phyloP scores from a whole-genome alignment of 2,888 invertebrate genomes.

The Therioaphis trifolii region DNA sequence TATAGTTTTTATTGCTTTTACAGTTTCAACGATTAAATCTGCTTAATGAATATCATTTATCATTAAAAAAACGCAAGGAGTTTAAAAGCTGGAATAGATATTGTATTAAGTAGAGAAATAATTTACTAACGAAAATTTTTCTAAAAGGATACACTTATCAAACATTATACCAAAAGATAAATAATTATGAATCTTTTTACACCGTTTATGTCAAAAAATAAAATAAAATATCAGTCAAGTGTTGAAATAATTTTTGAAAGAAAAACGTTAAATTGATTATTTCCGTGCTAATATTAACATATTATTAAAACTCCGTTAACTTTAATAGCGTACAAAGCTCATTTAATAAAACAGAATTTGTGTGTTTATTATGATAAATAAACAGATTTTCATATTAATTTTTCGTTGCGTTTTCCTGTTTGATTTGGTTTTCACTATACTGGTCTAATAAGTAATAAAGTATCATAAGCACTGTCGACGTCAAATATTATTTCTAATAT shows the following conservation, averaged over 20 bases:
- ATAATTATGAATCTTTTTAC: neutral
- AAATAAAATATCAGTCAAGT: neutral
- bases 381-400: neutral
- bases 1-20: no score
- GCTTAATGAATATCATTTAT: neutral
- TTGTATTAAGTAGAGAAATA: no score
- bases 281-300: neutral
- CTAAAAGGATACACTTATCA: no score
- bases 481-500: no score
- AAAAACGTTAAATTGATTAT: constrained; percentile 1
- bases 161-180: neutral
- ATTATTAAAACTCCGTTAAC: neutral
- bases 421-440: neutral
- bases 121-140: no score
- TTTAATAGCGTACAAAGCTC: neutral
- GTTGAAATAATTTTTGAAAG: neutral
- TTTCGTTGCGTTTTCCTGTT: neutral
- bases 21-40: neutral
- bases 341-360: neutral
- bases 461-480: no score
- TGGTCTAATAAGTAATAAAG: no score
- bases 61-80: no score
- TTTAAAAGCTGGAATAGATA: no score
- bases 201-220: neutral
- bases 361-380: neutral